These are phyloP conservation scores for Ammodytes dubius DNA, from an alignment of 2,113 vertebrate species.

Conservation along the genomic window DNA sequence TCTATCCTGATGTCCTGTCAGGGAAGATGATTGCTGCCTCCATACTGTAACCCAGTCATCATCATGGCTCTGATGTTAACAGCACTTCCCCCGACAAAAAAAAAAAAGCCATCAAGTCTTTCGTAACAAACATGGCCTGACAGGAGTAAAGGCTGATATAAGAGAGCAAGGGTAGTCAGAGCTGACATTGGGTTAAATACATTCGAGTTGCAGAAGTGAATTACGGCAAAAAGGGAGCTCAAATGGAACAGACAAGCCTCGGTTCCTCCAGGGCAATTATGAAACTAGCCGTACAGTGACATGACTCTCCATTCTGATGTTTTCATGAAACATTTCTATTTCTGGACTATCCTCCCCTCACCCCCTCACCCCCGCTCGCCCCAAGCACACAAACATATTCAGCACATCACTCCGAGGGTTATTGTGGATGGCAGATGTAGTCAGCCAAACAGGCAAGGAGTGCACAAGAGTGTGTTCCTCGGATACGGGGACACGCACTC, in stretches of 20 bases:
- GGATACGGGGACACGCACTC: slow-evolving; percentile 12
- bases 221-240: slow-evolving; percentile 73
- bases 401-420: slow-evolving; percentile 58
- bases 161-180: slow-evolving; percentile 60
- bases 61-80: slow-evolving; percentile 53
- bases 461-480: slow-evolving; percentile 34
- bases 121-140: slow-evolving; percentile 75
- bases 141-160: slow-evolving; percentile 66
- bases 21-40: slow-evolving; percentile 58
- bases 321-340: slow-evolving; percentile 78
- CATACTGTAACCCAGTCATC: slow-evolving; percentile 67
- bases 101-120: slow-evolving; percentile 61
- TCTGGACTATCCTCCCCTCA: slow-evolving; percentile 68
- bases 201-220: slow-evolving; percentile 73
- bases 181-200: slow-evolving; percentile 79
- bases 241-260: slow-evolving; percentile 76
- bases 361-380: slow-evolving; percentile 48
- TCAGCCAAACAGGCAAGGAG: slow-evolving; percentile 65
- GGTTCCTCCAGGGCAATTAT: slow-evolving; percentile 72
- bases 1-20: slow-evolving; percentile 23
- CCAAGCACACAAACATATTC: slow-evolving; percentile 62
- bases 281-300: slow-evolving; percentile 74
- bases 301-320: slow-evolving; percentile 71
- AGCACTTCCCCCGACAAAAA: slow-evolving; percentile 41
- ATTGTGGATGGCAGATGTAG: slow-evolving; percentile 65